phyloP scores from a whole-genome alignment of 2,797 vertebrate species.

The Buphagus erythrorhynchus region DNA sequence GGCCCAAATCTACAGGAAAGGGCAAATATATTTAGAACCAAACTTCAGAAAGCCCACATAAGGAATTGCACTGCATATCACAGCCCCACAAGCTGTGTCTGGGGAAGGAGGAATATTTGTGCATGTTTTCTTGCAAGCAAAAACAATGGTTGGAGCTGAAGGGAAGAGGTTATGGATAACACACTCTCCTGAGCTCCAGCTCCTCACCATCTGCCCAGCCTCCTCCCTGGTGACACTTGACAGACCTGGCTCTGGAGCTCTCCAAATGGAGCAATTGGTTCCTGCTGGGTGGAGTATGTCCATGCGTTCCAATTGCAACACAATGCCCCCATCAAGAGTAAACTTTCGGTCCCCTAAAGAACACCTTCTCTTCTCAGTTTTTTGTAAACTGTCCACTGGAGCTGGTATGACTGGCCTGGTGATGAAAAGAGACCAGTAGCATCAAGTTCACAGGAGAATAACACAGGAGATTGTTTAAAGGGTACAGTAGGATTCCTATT shows the following conservation, averaged over 20 bases:
- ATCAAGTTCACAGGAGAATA: neutral
- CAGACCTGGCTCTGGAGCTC: neutral
- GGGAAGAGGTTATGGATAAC: neutral
- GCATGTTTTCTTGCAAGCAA: neutral
- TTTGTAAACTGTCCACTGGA: neutral
- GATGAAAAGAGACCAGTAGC: neutral
- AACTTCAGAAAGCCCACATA: neutral
- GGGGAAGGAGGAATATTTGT: neutral
- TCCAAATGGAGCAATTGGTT: neutral
- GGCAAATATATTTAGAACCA: neutral
- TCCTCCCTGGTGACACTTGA: neutral
- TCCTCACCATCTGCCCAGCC: rapidly evolving
- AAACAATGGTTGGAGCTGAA: neutral
- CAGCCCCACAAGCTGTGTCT: neutral
- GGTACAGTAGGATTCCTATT: neutral
- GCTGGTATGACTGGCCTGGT: neutral
- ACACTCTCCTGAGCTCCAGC: neutral
- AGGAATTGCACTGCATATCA: neutral
- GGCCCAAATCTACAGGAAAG: neutral
- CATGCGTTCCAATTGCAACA: neutral
- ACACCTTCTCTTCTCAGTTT: neutral
- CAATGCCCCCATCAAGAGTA: neutral
- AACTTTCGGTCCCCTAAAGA: neutral
- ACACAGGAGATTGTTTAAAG: neutral
- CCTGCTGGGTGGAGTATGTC: neutral